Evolutionary conservation across 1,140 invertebrate species (phyloP).

Genomic region (Neodiprion fabricii): DNA sequence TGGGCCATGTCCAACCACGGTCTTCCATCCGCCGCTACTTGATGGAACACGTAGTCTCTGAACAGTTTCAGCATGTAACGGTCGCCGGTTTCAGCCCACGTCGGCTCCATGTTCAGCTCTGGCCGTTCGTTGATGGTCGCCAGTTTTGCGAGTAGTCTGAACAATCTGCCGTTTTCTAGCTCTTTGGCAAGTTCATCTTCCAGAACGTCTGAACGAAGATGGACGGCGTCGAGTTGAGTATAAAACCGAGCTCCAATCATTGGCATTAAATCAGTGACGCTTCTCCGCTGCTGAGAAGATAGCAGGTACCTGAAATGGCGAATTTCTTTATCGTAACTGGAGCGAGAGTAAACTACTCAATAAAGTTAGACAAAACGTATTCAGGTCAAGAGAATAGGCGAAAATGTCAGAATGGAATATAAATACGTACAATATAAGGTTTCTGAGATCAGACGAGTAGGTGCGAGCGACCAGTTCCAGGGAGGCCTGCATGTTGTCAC

Average conservation of each 20-base stretch:
- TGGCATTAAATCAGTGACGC: slow-evolving; percentile 96
- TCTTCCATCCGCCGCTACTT: slow-evolving; percentile 87
- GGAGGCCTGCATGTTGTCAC: slow-evolving; percentile 84
- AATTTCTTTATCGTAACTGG: slow-evolving; percentile 15
- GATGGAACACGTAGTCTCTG: slow-evolving; percentile 96
- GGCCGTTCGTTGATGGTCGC: slow-evolving; percentile 92
- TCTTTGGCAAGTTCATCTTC: slow-evolving; percentile 93
- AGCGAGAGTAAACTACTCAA: slow-evolving; percentile 11
- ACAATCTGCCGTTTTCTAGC: slow-evolving; percentile 92
- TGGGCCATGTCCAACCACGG: slow-evolving; percentile 97
- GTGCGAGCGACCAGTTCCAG: slow-evolving; percentile 88
- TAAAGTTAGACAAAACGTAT: slow-evolving; percentile 19
- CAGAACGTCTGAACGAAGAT: slow-evolving; percentile 84
- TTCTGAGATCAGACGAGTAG: slow-evolving; percentile 92
- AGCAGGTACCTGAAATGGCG: slow-evolving; percentile 75
- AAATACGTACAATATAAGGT: slow-evolving; percentile 85
- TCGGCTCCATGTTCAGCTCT: slow-evolving; percentile 91
- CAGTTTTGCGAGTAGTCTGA: slow-evolving; percentile 89
- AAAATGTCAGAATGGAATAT: slow-evolving; percentile 14
- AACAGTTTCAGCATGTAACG: slow-evolving; percentile 98
- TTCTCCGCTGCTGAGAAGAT: slow-evolving; percentile 73
- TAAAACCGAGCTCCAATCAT: slow-evolving; percentile 99
- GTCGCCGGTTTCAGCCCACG: slow-evolving; percentile 97
- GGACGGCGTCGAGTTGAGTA: slow-evolving; percentile 90
- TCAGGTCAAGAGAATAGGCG: slow-evolving; percentile 13